Base-by-base conservation (phyloP, 2,797 vertebrate species). In the Notamacropus eugenii region DNA sequence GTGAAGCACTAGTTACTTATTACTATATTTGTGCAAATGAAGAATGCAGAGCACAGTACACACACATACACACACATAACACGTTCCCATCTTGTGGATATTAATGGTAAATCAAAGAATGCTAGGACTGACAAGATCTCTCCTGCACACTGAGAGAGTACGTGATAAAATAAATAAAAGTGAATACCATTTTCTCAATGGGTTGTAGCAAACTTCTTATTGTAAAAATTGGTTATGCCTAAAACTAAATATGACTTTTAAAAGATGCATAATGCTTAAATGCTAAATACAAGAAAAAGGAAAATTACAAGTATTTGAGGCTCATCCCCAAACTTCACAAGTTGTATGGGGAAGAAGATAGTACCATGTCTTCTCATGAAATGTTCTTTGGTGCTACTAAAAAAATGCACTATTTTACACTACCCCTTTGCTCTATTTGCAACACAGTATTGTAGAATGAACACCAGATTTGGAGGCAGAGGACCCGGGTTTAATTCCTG, bases 101-200 rank as follows among this genome's bases (percentile, higher is more conserved):
- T 74, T 74, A 9, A 74, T 74, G 67, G 16, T 27, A 82, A 74
- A 82, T 82, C 40, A 46, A 82, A 82, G n/a, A 82, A 82, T 27
- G 27, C 9, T 46, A 46, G 19, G 40, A 46, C 22, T 82, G 67
- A 46, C 40, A 46, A 24, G 27, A 8, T 13, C 55, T 11, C 1
- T 14, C 31, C 5, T 50, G 24, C 27, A 54, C 91, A 34, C 57
- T 58, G 22, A 62, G 62, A 95, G 54, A 96, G 3, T 40, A 3
- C 96, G 92, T 62, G 56, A 28, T 54, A 50, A 95, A 96, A 54
- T 56, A 93, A 91, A 19, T 59, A 94, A 92, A 93, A 50, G 1
- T 87, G 93, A 90, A 24, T 54, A 91, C 19, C 40, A 6, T 93
- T 87, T 91, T 55, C 34, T 93, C 87, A 22, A 93, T 62, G 94